phyloP scores from a whole-genome alignment of 2,797 vertebrate species.

The Hozukius guyotensis region DNA sequence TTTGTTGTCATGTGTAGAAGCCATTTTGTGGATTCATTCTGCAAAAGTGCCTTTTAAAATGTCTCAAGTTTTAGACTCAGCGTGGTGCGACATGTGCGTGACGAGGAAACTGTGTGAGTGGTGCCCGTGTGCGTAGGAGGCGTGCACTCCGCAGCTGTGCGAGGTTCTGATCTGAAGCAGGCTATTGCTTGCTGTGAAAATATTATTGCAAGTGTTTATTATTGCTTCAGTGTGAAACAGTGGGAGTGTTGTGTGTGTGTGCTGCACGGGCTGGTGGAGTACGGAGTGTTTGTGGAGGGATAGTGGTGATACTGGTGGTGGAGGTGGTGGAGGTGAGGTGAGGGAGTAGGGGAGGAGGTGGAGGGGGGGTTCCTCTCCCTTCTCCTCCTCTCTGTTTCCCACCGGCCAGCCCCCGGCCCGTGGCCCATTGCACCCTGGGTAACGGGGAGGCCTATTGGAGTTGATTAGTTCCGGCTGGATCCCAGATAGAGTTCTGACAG shows the following conservation, averaged over 20 bases:
- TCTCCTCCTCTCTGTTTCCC: constrained; percentile 78
- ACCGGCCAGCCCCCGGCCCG: constrained; percentile 79
- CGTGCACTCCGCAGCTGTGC: constrained; percentile 74
- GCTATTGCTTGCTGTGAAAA: constrained; percentile 87
- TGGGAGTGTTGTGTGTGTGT: constrained; percentile 85
- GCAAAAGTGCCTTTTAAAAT: background rate
- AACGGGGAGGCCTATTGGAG: constrained; percentile 92
- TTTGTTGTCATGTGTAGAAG: background rate
- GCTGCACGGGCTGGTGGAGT: constrained; percentile 66
- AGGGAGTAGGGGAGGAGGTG: background rate
- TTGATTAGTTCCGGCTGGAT: constrained; percentile 99
- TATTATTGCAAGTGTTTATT: constrained; percentile 91
- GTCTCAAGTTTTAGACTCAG: constrained; percentile 6
- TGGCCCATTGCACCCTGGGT: constrained; percentile 88
- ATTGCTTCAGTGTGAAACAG: constrained; percentile 87
- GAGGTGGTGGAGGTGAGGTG: constrained; percentile 12
- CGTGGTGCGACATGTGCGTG: constrained; percentile 33
- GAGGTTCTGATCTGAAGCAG: constrained; percentile 82
- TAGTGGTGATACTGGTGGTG: constrained; percentile 27
- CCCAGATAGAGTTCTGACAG: constrained; percentile 98
- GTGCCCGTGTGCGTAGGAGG: constrained; percentile 55
- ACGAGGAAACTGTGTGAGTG: constrained; percentile 31
- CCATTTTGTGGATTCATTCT: background rate
- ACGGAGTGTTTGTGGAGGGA: constrained; percentile 53
- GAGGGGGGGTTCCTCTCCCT: constrained; percentile 11